Conservation (phyloP, 1,140 invertebrate species). For the Sesamia nonagrioides region DNA sequence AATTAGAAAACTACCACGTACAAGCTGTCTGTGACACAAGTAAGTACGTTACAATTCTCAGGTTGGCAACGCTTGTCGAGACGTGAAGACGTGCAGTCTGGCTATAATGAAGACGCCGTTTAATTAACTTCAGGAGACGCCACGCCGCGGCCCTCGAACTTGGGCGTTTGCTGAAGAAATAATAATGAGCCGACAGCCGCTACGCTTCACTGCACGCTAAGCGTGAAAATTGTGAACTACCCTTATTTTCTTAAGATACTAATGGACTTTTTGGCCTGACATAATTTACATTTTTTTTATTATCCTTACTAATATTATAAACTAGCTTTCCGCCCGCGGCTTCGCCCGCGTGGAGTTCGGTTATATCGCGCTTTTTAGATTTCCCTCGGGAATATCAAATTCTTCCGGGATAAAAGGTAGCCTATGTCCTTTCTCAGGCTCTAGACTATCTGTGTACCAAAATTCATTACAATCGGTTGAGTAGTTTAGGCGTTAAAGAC, state of each 20-base stretch:
- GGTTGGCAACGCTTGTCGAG: constrained; percentile 26
- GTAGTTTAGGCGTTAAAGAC: too few species aligned
- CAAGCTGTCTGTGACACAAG: background rate
- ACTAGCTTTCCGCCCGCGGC: too few species aligned
- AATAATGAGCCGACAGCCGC: constrained; percentile 64
- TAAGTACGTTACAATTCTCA: constrained; percentile 37
- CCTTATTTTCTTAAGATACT: constrained; percentile 36
- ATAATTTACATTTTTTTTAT: too few species aligned
- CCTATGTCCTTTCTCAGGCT: too few species aligned
- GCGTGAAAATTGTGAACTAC: constrained; percentile 45
- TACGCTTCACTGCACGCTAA: constrained; percentile 49
- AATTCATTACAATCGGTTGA: too few species aligned
- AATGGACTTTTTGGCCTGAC: constrained; percentile 28
- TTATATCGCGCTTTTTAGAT: too few species aligned
- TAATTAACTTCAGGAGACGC: constrained; percentile 79
- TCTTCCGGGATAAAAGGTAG: too few species aligned
- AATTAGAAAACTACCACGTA: constrained; percentile 20
- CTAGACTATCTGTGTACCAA: too few species aligned
- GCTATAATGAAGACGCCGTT: constrained; percentile 74
- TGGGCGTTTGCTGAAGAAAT: constrained; percentile 64
- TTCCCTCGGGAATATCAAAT: too few species aligned
- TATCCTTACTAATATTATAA: too few species aligned
- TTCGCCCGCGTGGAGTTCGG: too few species aligned
- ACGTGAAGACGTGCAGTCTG: constrained; percentile 34
- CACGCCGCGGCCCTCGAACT: constrained; percentile 61